Base-by-base conservation (phyloP, 1,140 invertebrate species). In the Drosophila arizonae region DNA sequence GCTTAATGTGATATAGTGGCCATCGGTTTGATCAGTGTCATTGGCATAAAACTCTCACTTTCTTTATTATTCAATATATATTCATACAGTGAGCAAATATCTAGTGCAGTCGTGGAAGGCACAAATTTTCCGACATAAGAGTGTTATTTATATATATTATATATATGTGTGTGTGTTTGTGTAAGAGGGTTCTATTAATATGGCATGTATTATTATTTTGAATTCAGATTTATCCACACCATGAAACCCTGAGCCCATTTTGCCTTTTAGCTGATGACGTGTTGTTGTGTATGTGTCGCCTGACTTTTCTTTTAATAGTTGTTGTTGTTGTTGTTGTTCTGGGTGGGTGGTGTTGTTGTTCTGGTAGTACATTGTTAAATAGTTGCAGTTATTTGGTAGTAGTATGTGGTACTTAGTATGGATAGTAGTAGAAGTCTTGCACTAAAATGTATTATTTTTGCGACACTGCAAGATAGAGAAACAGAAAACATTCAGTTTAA, bases 391-490 rank as follows among this genome's bases (percentile, higher is more conserved):
- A 54, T 63, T 70, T 64, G 36, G 72, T 70, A 30, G 67, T 71
- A 61, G 64, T 72, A 71, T 39, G 73, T 76, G 72, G 64, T 73
- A 67, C 58, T 72, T 72, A 72, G 70, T 72, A 72, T 72, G 64
- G 70, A 72, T 65, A 71, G 67, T 71, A 64, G 68, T 72, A 68
- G 60, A 63, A 64, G 48, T 55, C 66, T 71, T 55, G 67, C 66
- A 74, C 76, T 77, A 62, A 84, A 74, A 80, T 88, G 77, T 78
- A 65, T 90, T 90, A 90, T 71, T 90, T 90, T 90, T 90, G 70
- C 77, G 77, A 90, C 82, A 85, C 88, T 90, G 88, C 84, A 90
- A 90, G 41, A 90, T 90, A 90, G 76, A 89, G 78, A 85, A 79
- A 77, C 79, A 87, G 82, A 86, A 74, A 67, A 68, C 64, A 85